These are phyloP conservation scores for Sebastes miniatus DNA, from an alignment of 2,797 vertebrate genomes.

Conservation along the genomic window DNA sequence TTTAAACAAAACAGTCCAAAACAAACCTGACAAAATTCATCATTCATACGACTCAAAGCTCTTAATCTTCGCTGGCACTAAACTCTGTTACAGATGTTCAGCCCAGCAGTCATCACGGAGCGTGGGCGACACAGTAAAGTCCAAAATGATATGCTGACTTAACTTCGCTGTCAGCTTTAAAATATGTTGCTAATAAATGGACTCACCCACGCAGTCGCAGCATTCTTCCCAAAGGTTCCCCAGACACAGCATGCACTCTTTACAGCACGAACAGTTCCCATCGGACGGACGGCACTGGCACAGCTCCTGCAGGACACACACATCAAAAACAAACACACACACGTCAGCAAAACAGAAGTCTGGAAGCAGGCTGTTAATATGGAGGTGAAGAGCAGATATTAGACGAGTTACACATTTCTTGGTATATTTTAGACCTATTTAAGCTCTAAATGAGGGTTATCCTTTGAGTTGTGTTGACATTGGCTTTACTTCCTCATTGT, in stretches of 20 bases:
- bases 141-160: conserved; percentile 2
- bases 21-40: background rate
- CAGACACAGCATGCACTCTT: conserved; percentile 98
- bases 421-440: background rate
- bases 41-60: background rate
- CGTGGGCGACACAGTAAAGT: background rate
- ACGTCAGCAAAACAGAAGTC: background rate
- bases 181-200: background rate
- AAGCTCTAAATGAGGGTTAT: background rate
- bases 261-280: conserved; percentile 97
- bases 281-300: conserved; percentile 96
- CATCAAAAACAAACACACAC: background rate
- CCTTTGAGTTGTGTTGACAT: background rate
- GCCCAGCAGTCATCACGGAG: background rate
- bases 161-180: conserved; percentile 11
- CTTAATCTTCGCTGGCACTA: background rate
- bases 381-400: background rate
- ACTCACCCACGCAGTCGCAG: conserved; percentile 98
- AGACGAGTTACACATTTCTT: background rate
- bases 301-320: conserved; percentile 85
- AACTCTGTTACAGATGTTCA: background rate
- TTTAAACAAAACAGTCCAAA: background rate
- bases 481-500: background rate
- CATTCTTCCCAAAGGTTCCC: conserved; percentile 98
- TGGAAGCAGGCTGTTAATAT: background rate